Evolutionary conservation across 1,140 invertebrate genomes (phyloP).

Genomic region (Brachionus paranguensis): DNA sequence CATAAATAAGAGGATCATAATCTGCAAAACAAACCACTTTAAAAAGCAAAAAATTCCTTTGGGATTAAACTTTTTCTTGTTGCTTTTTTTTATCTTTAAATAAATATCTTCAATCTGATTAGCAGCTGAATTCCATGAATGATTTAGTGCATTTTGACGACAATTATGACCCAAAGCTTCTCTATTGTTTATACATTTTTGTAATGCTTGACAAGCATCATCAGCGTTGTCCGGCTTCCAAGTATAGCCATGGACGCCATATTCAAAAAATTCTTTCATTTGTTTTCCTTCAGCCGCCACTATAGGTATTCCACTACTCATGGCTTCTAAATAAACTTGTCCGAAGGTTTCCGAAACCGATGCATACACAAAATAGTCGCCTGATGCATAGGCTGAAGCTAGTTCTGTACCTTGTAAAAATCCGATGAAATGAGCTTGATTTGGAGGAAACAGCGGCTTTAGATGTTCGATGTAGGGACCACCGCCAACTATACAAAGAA

Average conservation of each 20-base stretch:
- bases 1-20: constrained; percentile 5
- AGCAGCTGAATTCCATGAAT: constrained; percentile 30
- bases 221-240: constrained; percentile 30
- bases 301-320: constrained; percentile 32
- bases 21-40: background rate
- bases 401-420: constrained; percentile 34
- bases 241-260: constrained; percentile 31
- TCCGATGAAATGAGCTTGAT: constrained; percentile 27
- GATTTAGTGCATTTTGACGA: constrained; percentile 25
- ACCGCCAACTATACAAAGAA: constrained; percentile 35
- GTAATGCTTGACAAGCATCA: background rate
- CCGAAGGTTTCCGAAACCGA: constrained; percentile 39
- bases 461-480: constrained; percentile 6
- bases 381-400: constrained; percentile 21
- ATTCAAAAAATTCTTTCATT: constrained; percentile 40
- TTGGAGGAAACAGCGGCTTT: constrained; percentile 24
- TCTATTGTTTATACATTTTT: background rate
- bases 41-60: background rate
- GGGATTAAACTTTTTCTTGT: background rate
- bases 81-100: background rate
- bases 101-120: constrained; percentile 14
- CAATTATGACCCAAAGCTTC: background rate
- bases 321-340: constrained; percentile 41
- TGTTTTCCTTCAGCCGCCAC: constrained; percentile 29
- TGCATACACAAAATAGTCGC: constrained; percentile 39